A percentile compares a stretch with the other conserved stretches of the same genome.
Evolutionary conservation across 2,888 invertebrate species (phyloP).

Genomic region (Biston stratarius): DNA sequence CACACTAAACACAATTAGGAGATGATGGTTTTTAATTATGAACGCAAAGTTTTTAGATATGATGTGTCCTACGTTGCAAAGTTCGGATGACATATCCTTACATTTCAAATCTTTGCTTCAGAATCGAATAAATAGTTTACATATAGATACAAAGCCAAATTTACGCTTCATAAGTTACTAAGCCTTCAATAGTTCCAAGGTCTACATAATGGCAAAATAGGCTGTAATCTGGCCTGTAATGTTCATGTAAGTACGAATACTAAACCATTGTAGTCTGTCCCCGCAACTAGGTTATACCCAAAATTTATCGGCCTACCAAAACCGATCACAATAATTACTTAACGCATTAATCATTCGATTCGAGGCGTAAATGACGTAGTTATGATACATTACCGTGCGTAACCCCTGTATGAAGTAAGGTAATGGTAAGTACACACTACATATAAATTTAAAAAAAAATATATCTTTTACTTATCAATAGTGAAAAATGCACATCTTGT

Average conservation of each 20-base stretch:
- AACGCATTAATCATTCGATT: conserved; percentile 60
- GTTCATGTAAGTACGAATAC: not conserved
- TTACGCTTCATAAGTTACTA: not conserved
- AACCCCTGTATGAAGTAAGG: conserved; percentile 16
- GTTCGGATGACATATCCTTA: too few relatives aligned
- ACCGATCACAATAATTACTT: conserved; percentile 59
- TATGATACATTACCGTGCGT: conserved; percentile 57
- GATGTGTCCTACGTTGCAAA: too few relatives aligned
- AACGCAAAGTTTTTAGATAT: too few relatives aligned
- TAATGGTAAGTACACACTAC: not conserved
- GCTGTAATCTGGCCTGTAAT: not conserved
- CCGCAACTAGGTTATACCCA: conserved; percentile 9
- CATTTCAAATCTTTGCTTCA: too few relatives aligned
- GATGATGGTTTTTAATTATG: too few relatives aligned
- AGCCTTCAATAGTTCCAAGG: not conserved
- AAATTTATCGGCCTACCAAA: conserved; percentile 36
- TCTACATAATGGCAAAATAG: not conserved
- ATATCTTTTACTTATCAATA: too few relatives aligned
- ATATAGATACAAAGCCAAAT: too few relatives aligned
- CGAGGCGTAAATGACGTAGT: conserved; percentile 55
- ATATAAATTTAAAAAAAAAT: too few relatives aligned
- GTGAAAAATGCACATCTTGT: not conserved
- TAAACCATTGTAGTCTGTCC: conserved; percentile 5
- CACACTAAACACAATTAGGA: too few relatives aligned
- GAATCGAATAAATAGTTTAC: too few relatives aligned